A percentile compares a stretch with the other conserved stretches of the same genome.
Conservation (phyloP, 2,113 vertebrate species). For the Puntigrus tetrazona region DNA sequence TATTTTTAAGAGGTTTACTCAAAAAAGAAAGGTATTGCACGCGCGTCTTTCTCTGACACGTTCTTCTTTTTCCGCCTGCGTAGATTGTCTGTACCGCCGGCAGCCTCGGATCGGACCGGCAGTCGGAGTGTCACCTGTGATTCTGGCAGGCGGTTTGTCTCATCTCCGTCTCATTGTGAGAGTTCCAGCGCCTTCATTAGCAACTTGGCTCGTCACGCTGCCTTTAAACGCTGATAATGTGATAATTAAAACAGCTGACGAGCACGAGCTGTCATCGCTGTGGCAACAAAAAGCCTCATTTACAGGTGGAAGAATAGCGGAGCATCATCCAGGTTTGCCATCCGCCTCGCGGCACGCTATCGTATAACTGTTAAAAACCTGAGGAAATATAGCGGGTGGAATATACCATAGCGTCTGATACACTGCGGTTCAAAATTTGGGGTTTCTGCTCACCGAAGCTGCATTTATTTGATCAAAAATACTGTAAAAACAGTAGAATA, state of each 20-base stretch:
- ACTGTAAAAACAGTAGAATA: neutral
- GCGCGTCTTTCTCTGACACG: neutral
- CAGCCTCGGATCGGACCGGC: conserved; percentile 8
- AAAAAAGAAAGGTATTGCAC: neutral
- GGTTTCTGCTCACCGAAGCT: neutral
- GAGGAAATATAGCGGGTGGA: neutral
- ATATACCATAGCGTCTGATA: neutral
- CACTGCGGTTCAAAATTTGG: neutral
- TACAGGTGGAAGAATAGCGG: conserved; percentile 43
- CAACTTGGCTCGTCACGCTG: conserved; percentile 80
- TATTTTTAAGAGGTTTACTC: conserved; percentile 20
- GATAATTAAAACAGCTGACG: conserved; percentile 98
- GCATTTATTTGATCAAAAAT: neutral
- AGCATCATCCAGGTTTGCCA: conserved; percentile 7
- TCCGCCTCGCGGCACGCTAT: neutral
- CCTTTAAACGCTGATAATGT: conserved; percentile 92
- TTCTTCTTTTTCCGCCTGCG: neutral
- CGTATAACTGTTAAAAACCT: neutral
- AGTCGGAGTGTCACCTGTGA: conserved; percentile 32
- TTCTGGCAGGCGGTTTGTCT: neutral
- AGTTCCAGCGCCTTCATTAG: conserved; percentile 78
- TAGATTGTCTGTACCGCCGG: neutral
- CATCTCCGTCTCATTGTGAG: conserved; percentile 70
- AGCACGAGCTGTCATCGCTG: conserved; percentile 85
- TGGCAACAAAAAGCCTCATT: conserved; percentile 73